Evolutionary conservation across 2,888 invertebrate species (phyloP).

Genomic region (Bombylius major): DNA sequence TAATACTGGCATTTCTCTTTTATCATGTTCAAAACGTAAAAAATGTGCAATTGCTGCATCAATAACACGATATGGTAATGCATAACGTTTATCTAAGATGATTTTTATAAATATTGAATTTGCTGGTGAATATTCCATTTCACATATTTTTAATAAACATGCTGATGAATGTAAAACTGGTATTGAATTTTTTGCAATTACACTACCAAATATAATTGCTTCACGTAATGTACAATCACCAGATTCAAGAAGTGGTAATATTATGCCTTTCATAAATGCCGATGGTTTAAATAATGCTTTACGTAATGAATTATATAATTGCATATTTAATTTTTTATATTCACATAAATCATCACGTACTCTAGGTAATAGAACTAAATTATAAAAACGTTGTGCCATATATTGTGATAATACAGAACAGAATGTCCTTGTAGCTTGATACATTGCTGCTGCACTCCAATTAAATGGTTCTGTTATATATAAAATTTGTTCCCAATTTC

Average conservation of each 20-base stretch:
- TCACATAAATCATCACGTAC: constrained; percentile 91
- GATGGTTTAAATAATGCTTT: constrained; percentile 94
- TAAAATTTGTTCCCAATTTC: constrained; percentile 89
- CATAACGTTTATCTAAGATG: constrained; percentile 95
- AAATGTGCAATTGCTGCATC: constrained; percentile 94
- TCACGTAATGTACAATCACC: constrained; percentile 92
- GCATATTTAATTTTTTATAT: constrained; percentile 90
- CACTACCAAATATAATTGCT: constrained; percentile 88
- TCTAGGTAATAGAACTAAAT: constrained; percentile 81
- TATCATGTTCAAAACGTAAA: constrained; percentile 74
- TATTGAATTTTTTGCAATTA: constrained; percentile 80
- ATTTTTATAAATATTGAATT: constrained; percentile 89
- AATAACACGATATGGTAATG: constrained; percentile 86
- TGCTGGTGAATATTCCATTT: constrained; percentile 94
- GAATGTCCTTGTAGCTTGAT: constrained; percentile 74
- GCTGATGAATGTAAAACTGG: constrained; percentile 93
- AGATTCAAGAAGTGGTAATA: constrained; percentile 62
- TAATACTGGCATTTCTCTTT: constrained; percentile 76
- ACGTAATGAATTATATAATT: constrained; percentile 84
- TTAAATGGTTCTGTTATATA: constrained; percentile 80
- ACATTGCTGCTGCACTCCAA: constrained; percentile 98
- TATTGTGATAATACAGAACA: constrained; percentile 92
- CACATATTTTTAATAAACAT: constrained; percentile 87
- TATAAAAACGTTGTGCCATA: constrained; percentile 93
- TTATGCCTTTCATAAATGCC: constrained; percentile 91